Evolutionary conservation across 1,140 invertebrate species (phyloP), one percentile per base, ranked within the genome.

Genomic region (Cylas formicarius): DNA sequence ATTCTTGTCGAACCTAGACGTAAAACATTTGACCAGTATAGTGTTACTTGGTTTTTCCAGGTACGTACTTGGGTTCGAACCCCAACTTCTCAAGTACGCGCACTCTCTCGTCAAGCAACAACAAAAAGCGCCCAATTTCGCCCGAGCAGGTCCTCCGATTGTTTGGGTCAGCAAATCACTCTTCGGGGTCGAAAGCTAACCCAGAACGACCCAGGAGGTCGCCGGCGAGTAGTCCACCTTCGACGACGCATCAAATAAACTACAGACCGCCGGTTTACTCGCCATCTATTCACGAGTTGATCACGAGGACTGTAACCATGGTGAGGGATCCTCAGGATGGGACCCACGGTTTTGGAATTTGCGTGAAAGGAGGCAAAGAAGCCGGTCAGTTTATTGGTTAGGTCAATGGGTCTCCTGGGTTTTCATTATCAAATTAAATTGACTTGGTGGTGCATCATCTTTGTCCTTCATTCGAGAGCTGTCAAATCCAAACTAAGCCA

Each of bases 291-390:
- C 81, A 82, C 61, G 82, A 86, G 66, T 72, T 85, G 52, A 73
- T 81, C 48, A 86, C 86, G 43, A 72, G 84, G 54, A 89, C 84
- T 43, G 81, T 89, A 57, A 86, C 78, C 57, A 89, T 89, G 84
- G 80, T 81, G 36, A 71, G 84, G 35, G 84, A 85, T 61, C 77
- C 78, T 4, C 77, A 81, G 31, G 83, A 86, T 56, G 74, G 73
- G 7, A 75, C 76, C 20, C 84, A 86, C 64, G 86, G 86, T 36
- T 90, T 89, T 66, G 86, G 86, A 38, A 89, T 90, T 50, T 89
- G 85, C 69, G 85, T 90, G 56, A 90, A 90, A 67, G 86, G 86
- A 56, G 86, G 86, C 35, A 86, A 87, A 68, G 84, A 90, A 66
- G 80, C 84, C 63, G 84, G 84, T 87, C 60, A 53, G 47, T 34